Evolutionary conservation across 2,113 vertebrate species (phyloP).

Genomic region (Ciconia maguari): DNA sequence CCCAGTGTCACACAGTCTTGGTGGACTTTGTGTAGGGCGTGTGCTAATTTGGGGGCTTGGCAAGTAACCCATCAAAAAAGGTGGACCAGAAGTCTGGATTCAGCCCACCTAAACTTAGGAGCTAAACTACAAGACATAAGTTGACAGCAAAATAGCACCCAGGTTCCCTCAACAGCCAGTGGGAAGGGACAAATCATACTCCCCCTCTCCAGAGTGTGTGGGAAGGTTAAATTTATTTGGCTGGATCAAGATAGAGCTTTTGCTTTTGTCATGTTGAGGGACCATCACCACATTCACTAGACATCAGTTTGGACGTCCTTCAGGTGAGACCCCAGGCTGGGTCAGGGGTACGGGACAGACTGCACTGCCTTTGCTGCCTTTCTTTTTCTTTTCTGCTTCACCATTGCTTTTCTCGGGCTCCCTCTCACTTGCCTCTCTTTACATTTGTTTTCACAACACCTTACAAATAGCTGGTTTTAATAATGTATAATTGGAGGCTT

Average conservation of each 20-base stretch:
- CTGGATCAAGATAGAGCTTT: neutral
- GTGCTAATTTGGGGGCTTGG: neutral
- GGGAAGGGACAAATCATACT: neutral
- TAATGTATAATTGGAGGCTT: conserved; percentile 46
- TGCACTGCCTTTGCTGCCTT: neutral
- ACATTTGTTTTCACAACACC: conserved; percentile 47
- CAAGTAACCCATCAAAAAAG: neutral
- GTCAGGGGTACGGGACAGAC: neutral
- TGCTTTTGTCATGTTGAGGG: neutral
- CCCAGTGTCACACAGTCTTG: neutral
- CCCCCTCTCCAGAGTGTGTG: neutral
- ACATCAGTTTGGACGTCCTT: neutral
- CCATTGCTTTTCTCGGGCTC: neutral
- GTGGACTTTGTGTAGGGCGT: neutral
- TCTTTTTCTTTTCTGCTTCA: neutral
- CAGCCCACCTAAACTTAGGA: neutral
- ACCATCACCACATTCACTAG: too few relatives aligned
- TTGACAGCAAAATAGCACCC: neutral
- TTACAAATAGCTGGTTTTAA: conserved; percentile 60
- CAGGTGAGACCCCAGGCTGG: neutral
- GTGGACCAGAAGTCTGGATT: neutral
- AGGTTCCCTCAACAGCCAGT: neutral
- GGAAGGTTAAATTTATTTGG: neutral
- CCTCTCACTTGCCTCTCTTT: neutral
- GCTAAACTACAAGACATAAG: neutral